Percentiles rank a stretch among this genome's conserved stretches.
Conservation (phyloP, 2,888 invertebrate species). For the Gymnoscelis rufifasciata region DNA sequence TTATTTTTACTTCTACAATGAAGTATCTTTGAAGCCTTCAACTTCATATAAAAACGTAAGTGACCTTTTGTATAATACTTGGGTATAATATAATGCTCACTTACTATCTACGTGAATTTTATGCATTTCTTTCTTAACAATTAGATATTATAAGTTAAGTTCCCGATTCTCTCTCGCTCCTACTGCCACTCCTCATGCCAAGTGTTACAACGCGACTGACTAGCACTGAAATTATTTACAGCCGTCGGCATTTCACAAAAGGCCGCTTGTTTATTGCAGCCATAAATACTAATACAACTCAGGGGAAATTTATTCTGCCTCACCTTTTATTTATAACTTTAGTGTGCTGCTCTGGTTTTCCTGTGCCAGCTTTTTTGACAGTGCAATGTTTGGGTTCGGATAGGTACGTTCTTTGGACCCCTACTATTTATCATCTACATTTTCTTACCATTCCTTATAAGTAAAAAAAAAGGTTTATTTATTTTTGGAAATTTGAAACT, state of each 20-base stretch:
- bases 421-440: background rate
- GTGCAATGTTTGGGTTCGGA: constrained; percentile 12
- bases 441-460: background rate
- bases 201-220: constrained; percentile 66
- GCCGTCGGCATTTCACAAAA: constrained; percentile 71
- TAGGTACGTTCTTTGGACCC: background rate
- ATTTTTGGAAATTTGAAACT: too few species aligned
- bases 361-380: constrained; percentile 37
- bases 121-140: too few species aligned
- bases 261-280: constrained; percentile 66
- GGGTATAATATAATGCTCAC: too few species aligned
- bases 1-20: too few species aligned
- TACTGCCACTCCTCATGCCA: constrained; percentile 37
- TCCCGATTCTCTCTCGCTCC: constrained; percentile 18
- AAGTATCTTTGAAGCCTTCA: too few species aligned
- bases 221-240: constrained; percentile 74
- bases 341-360: constrained; percentile 51
- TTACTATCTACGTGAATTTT: too few species aligned
- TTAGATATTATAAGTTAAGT: too few species aligned
- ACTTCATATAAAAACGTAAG: too few species aligned
- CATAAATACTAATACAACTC: constrained; percentile 76
- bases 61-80: too few species aligned
- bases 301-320: constrained; percentile 71
- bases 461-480: too few species aligned
- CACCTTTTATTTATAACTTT: constrained; percentile 71